Evolutionary conservation across 1,140 invertebrate species (phyloP).

Genomic region (Nebria ingens): DNA sequence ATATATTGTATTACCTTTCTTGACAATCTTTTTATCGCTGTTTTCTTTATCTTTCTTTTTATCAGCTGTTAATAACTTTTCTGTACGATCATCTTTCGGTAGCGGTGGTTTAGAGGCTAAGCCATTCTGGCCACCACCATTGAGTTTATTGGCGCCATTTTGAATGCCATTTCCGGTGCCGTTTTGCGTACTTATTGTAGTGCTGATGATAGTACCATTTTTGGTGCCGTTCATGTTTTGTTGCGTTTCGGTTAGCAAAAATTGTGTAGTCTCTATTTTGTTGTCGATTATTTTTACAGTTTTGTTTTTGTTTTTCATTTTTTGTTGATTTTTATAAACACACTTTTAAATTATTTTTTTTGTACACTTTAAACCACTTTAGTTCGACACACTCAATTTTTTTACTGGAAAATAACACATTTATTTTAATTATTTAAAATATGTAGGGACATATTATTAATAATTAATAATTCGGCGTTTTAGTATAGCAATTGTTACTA

Average conservation of each 20-base stretch:
- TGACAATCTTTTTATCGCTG: not conserved
- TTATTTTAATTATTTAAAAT: too few species aligned
- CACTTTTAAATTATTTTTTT: too few species aligned
- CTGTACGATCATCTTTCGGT: not conserved
- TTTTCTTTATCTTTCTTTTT: not conserved
- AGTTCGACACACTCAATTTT: too few species aligned
- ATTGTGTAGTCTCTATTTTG: not conserved
- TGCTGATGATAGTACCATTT: too few species aligned
- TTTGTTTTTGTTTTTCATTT: constrained; percentile 7
- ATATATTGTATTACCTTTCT: constrained; percentile 1
- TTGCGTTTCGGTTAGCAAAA: not conserved
- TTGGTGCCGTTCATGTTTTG: not conserved
- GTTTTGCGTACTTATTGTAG: not conserved
- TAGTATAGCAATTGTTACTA: too few species aligned
- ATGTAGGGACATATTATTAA: too few species aligned
- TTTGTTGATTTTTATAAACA: not conserved
- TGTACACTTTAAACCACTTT: too few species aligned
- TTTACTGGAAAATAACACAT: too few species aligned
- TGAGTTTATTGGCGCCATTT: not conserved
- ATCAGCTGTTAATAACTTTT: not conserved
- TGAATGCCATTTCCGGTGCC: not conserved
- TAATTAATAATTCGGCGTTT: too few species aligned
- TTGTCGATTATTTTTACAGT: constrained; percentile 1
- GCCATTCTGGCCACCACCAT: not conserved
- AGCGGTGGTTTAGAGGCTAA: not conserved